Evolutionary conservation across 2,797 vertebrate species (phyloP), one percentile per base, ranked within the genome.

Genomic region (Uromys caudimaculatus): DNA sequence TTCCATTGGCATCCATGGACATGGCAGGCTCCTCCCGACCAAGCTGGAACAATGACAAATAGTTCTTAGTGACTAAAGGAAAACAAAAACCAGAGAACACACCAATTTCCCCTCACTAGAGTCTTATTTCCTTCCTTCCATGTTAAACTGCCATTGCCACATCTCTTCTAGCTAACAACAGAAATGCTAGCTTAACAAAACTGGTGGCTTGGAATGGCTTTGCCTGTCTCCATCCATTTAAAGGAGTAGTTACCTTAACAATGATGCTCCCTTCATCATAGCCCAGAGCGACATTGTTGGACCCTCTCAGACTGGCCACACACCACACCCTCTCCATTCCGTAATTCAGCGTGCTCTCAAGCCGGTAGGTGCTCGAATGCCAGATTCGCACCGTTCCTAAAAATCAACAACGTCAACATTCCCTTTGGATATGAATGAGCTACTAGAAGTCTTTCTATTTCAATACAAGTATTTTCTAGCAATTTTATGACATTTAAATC

Each of bases 241-340:
- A 82, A 69, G 24, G 58, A 7, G 50, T 41, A 95, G 89, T 76
- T 98, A 99, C 99, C 99, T 99, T 99, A 91, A 99, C 99, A 96
- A 99, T 99, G 94, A 99, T 99, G 99, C 99, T 99, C 97, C 99
- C 99, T 98, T 99, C 99, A 47, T 99, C 99, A 47, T 99, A 99
- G 3, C 99, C 99, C 94, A 99, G 97, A 0, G 99, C 99, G 38
- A 99, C 99, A 8, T 99, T 99, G 98, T 99, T 99, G 98, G 99
- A 99, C 60, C 99, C 99, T 62, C 99, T 98, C 8, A 99, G 98
- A 95, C 99, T 99, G 21, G 99, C 99, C 96, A 99, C 99, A 90
- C 99, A 99, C 99, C 99, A 99, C 78, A 99, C 99, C 3, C 99
- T 98, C 98, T 99, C 99, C 99, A 99, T 99, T 93, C 99, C 99